These are phyloP conservation scores for Lysiphlebus fabarum DNA, from an alignment of 1,140 invertebrate species.

Conservation along the genomic window DNA sequence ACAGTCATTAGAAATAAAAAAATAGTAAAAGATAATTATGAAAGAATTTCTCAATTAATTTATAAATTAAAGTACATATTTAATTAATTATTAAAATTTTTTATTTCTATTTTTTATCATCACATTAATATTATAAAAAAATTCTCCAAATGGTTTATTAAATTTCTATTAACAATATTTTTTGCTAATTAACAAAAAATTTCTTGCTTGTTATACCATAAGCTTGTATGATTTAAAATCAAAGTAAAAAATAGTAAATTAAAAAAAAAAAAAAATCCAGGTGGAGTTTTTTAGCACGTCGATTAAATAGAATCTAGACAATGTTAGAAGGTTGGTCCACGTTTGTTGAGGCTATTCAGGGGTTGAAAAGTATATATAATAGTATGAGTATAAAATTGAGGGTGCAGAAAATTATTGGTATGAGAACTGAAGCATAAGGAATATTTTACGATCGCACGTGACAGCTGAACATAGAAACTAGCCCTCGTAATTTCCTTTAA, in stretches of 20 bases:
- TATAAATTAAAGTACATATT: too few species aligned
- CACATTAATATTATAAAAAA: too few species aligned
- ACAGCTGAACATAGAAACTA: constrained; percentile 23
- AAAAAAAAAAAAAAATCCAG: constrained; percentile 10
- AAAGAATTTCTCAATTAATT: too few species aligned
- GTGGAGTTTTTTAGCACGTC: constrained; percentile 11
- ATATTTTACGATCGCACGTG: constrained; percentile 21
- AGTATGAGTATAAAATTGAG: neutral
- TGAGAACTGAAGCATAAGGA: neutral
- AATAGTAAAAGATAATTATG: too few species aligned
- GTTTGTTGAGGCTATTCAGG: neutral
- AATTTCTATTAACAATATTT: too few species aligned
- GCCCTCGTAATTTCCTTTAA: constrained; percentile 23
- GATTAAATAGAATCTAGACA: constrained; percentile 7
- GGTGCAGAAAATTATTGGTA: neutral
- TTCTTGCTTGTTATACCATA: too few species aligned
- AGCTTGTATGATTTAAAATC: neutral
- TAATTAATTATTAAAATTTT: too few species aligned
- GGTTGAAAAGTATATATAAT: neutral
- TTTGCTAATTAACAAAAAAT: too few species aligned
- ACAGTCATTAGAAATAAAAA: too few species aligned
- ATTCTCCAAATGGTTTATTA: too few species aligned
- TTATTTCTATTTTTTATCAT: too few species aligned
- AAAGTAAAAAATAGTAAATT: constrained; percentile 4
- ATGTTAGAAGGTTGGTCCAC: neutral